phyloP scores from a whole-genome alignment of 2,797 vertebrate genomes.

The Sparus aurata region DNA sequence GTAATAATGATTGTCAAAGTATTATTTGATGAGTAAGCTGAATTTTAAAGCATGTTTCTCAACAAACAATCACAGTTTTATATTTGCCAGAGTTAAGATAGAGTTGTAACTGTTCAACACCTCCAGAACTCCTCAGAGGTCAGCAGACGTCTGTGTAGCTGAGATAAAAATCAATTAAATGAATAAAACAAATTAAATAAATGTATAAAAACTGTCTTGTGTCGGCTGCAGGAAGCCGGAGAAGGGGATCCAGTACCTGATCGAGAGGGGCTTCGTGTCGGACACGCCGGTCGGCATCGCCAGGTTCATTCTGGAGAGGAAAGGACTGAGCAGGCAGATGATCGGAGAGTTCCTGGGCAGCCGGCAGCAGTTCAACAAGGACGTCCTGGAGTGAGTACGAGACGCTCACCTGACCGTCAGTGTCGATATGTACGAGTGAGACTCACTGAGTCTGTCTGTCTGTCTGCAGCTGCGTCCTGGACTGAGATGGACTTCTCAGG shows the following conservation, averaged over 20 bases:
- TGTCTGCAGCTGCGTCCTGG: slow-evolving; percentile 90
- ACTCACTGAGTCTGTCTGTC: not conserved
- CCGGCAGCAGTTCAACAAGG: slow-evolving; percentile 96
- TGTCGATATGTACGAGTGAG: too few species aligned
- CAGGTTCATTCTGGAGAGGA: slow-evolving; percentile 96
- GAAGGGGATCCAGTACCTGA: slow-evolving; percentile 97
- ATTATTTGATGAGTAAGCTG: too few species aligned
- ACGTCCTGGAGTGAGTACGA: slow-evolving; percentile 91
- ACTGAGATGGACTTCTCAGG: slow-evolving; percentile 97
- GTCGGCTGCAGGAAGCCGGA: slow-evolving; percentile 91
- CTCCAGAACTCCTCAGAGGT: too few species aligned
- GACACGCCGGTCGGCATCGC: slow-evolving; percentile 96
- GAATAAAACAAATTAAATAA: not conserved
- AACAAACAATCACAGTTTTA: too few species aligned
- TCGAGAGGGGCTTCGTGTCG: slow-evolving; percentile 94
- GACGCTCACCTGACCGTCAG: not conserved
- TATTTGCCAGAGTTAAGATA: too few species aligned
- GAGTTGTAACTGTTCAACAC: too few species aligned
- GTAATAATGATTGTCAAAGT: too few species aligned
- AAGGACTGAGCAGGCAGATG: slow-evolving; percentile 96
- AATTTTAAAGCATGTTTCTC: too few species aligned
- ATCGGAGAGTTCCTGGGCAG: slow-evolving; percentile 96
- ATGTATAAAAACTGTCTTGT: not conserved
- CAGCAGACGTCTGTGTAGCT: too few species aligned
- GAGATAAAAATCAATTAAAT: not conserved